phyloP scores from a whole-genome alignment of 2,797 vertebrate species.

The Enteromius radiatus region DNA sequence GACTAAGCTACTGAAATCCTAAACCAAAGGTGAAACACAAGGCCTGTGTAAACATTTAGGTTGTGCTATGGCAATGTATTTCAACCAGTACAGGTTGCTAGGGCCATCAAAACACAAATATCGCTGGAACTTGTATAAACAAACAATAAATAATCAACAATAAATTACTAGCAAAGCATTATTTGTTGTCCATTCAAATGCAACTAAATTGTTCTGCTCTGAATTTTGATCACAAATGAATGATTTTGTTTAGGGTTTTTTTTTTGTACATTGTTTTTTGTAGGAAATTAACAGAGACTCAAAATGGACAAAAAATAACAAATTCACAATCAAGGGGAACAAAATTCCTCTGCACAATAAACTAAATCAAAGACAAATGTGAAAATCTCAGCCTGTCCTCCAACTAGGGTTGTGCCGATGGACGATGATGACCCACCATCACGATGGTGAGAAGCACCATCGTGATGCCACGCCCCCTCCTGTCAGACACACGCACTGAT shows the following conservation, averaged over 20 bases:
- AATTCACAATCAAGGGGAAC: background rate
- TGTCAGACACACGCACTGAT: too few relatives aligned
- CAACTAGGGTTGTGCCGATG: too few relatives aligned
- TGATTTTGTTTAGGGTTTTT: background rate
- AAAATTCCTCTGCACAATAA: background rate
- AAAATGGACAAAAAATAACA: background rate
- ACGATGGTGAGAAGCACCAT: too few relatives aligned
- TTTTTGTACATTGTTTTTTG: background rate
- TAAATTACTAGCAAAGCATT: constrained; percentile 10
- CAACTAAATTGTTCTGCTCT: background rate
- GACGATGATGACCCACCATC: too few relatives aligned
- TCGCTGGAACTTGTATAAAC: background rate
- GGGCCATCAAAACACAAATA: constrained; percentile 33
- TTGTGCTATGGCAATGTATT: constrained; percentile 44
- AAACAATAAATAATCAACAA: background rate
- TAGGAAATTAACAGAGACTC: background rate
- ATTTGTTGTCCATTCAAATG: background rate
- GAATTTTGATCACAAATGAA: background rate
- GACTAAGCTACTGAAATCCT: constrained; percentile 68
- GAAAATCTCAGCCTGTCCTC: too few relatives aligned
- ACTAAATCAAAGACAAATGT: background rate
- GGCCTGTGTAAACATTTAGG: constrained; percentile 52
- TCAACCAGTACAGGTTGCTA: constrained; percentile 31
- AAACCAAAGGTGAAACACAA: constrained; percentile 63
- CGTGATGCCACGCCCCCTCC: too few relatives aligned